Evolutionary conservation across 2,113 vertebrate species (phyloP).

Genomic region (Cephalopholis sonnerati): DNA sequence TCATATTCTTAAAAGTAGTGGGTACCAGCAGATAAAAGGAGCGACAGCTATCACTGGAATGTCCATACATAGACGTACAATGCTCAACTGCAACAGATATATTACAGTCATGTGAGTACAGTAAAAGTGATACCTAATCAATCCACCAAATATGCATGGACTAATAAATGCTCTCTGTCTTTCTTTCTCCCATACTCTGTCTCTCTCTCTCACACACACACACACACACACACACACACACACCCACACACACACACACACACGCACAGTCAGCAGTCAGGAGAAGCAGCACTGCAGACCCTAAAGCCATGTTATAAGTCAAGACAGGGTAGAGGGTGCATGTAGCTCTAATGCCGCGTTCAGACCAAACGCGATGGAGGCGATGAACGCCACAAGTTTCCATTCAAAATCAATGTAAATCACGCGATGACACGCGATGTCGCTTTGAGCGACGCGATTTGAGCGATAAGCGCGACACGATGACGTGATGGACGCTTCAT

Average conservation of each 20-base stretch:
- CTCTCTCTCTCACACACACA: neutral
- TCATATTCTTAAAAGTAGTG: no score
- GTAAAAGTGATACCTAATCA: neutral
- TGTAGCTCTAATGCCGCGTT: slow-evolving; percentile 78
- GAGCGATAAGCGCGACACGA: no score
- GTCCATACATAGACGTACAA: neutral
- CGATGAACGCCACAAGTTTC: no score
- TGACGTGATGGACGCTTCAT: no score
- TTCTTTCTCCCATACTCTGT: neutral
- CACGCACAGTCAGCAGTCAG: slow-evolving; percentile 39
- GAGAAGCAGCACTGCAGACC: slow-evolving; percentile 42
- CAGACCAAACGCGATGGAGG: no score
- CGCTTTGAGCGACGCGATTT: no score
- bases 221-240: slow-evolving; percentile 14
- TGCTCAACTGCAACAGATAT: neutral
- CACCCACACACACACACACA: slow-evolving; percentile 29
- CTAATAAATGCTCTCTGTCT: neutral
- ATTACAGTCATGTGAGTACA: neutral
- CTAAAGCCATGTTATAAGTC: slow-evolving; percentile 73
- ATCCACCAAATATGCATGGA: neutral
- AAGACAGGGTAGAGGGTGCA: slow-evolving; percentile 65
- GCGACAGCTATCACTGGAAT: neutral
- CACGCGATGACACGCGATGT: no score
- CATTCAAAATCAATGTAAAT: no score
- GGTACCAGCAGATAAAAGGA: no score